Conservation (phyloP, 2,113 vertebrate genomes). For the Ptychochromis oligacanthus region DNA sequence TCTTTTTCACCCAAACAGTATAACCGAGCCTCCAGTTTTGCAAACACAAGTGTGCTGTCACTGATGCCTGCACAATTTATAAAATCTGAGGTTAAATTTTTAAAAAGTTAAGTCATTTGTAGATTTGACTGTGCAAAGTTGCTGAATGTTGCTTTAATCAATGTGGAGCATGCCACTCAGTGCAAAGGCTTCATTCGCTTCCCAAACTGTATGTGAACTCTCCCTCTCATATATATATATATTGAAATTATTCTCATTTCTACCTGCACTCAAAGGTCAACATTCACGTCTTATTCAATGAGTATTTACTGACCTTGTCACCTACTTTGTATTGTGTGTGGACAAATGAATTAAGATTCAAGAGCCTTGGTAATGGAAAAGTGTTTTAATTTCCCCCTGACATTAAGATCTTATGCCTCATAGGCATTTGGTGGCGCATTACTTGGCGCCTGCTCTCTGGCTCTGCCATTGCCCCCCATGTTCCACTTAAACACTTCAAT, state of each 20-base stretch:
- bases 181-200: conserved; percentile 24
- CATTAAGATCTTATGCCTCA: conserved; percentile 97
- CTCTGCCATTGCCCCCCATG: conserved; percentile 89
- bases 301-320: conserved; percentile 84
- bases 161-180: conserved; percentile 8
- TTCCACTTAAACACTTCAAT: conserved; percentile 96
- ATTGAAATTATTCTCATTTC: conserved; percentile 65
- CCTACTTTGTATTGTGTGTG: conserved; percentile 82
- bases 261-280: conserved; percentile 80
- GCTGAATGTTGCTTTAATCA: conserved; percentile 1
- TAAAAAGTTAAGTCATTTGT: not conserved
- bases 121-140: not conserved
- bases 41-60: not conserved
- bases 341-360: conserved; percentile 93
- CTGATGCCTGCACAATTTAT: not conserved
- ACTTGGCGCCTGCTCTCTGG: conserved; percentile 83
- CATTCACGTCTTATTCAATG: conserved; percentile 77
- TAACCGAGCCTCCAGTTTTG: not conserved
- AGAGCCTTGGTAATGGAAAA: conserved; percentile 87
- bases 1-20: not conserved
- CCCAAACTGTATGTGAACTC: conserved; percentile 40
- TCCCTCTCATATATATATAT: conserved; percentile 50
- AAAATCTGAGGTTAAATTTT: not conserved
- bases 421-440: conserved; percentile 91
- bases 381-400: conserved; percentile 98